Percentiles rank a stretch among this genome's conserved stretches.
Evolutionary conservation across 2,888 invertebrate species (phyloP).

Genomic region (Thereva unica): DNA sequence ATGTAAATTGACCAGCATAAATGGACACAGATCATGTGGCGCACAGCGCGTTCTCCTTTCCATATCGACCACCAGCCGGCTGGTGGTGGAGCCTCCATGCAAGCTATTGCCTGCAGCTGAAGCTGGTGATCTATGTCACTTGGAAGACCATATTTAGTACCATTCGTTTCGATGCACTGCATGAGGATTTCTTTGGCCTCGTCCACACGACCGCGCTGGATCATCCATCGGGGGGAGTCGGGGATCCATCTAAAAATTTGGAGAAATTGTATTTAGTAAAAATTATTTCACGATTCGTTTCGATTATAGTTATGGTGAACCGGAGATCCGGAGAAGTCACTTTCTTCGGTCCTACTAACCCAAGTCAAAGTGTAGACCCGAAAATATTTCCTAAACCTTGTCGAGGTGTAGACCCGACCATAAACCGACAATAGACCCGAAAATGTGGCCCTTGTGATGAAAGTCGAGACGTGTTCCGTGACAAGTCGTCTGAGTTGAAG

Average conservation of each 20-base stretch:
- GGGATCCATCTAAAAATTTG: slow-evolving; percentile 55
- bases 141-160: slow-evolving; percentile 54
- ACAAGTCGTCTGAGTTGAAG: no score
- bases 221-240: slow-evolving; percentile 60
- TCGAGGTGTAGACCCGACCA: no score
- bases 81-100: slow-evolving; percentile 55
- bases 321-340: no score
- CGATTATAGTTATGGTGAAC: no score
- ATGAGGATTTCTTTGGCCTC: slow-evolving; percentile 57
- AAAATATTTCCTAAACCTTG: no score
- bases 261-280: not conserved
- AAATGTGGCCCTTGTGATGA: no score
- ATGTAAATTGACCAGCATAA: slow-evolving; percentile 57
- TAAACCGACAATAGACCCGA: no score
- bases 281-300: not conserved
- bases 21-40: slow-evolving; percentile 56
- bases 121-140: slow-evolving; percentile 57
- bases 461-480: no score
- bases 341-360: no score
- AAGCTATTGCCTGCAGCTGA: slow-evolving; percentile 55
- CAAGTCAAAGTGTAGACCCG: no score
- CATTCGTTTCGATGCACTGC: slow-evolving; percentile 56
- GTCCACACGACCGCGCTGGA: slow-evolving; percentile 55
- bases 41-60: slow-evolving; percentile 54
- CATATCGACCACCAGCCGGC: slow-evolving; percentile 57